Conservation (phyloP, 2,888 invertebrate species). For the Octonoba sinensis region DNA sequence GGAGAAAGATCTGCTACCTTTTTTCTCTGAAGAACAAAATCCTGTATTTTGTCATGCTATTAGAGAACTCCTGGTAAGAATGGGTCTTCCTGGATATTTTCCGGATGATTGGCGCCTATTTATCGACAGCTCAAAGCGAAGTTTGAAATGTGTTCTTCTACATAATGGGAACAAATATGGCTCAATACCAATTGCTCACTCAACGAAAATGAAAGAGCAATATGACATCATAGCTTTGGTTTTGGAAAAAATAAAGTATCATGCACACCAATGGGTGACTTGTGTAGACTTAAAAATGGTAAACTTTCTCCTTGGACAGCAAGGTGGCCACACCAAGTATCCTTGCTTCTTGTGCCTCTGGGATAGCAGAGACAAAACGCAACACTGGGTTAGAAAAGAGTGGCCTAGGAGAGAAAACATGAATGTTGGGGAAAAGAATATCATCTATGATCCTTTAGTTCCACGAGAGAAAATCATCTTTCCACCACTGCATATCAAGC, state of each 20-base stretch:
- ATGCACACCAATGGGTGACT: constrained; percentile 1
- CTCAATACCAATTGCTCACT: constrained; percentile 26
- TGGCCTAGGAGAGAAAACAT: constrained; percentile 19
- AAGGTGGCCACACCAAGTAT: constrained; percentile 11
- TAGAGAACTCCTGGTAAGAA: constrained; percentile 14
- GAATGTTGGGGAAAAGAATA: constrained; percentile 11
- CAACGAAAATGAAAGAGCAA: constrained; percentile 18
- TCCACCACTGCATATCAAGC: constrained; percentile 19
- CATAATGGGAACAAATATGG: constrained; percentile 19
- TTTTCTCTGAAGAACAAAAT: constrained; percentile 11
- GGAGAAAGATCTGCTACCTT: constrained; percentile 16
- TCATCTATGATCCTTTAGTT: constrained; percentile 8
- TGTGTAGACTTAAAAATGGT: constrained; percentile 14
- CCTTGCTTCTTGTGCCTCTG: constrained; percentile 26
- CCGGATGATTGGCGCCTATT: constrained; percentile 1
- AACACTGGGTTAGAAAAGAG: constrained; percentile 26
- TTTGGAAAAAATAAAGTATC: constrained; percentile 7
- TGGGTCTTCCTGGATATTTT: constrained; percentile 1
- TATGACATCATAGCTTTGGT: constrained; percentile 8
- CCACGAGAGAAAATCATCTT: constrained; percentile 9
- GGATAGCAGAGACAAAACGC: constrained; percentile 20
- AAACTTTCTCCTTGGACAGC: constrained; percentile 13
- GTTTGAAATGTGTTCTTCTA: constrained; percentile 20
- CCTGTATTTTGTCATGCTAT: constrained; percentile 9
- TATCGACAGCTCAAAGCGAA: constrained; percentile 18